Base-by-base conservation (phyloP, 2,113 vertebrate species). In the Coreoperca whiteheadi region DNA sequence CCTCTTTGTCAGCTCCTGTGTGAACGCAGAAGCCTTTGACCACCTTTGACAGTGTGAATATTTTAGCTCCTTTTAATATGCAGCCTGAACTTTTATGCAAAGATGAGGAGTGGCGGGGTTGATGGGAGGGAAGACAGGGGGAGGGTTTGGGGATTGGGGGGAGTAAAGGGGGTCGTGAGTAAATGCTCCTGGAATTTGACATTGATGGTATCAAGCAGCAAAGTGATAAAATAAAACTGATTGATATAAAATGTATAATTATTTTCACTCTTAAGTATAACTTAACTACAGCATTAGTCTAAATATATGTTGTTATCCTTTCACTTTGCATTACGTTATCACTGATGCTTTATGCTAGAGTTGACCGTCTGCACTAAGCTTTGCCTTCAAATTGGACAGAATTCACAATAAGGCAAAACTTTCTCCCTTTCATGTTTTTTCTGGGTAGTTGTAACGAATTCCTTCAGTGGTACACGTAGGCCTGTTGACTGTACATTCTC, bases 1-100 rank as follows among this genome's bases (percentile, higher is more conserved):
- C 93, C 93, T 94, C 95, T 96, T 96, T 96, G 95, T 96, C 94
- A 94, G 93, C 93, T 94, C 93, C 94, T 96, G 95, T 96, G 95
- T 96, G 96, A 96, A 96, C 91, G 91, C 93, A 93, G 94, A 87
- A 95, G 94, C 94, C 95, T 96, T 95, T 96, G 96, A 95, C 94
- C 93, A 92, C 93, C 91, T 94, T 91, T 96, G 95, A 95, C 95
- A 96, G 95, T 94, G 95, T 95, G 94, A 95, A 96, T 96, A 96
- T 96, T 95, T 96, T 94, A 95, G 92, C 91, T 93, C 92, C 94
- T 94, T 95, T 95, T 94, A 94, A 95, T 95, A 95, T 95, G 93
- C 95, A 95, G 94, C 93, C 94, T 94, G 93, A 95, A 93, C 91
- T 94, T 94, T 95, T 92, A 94, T 95, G 91, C 92, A 94, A 94